phyloP scores from a whole-genome alignment of 2,797 vertebrate species.

The Sebastes reedi region DNA sequence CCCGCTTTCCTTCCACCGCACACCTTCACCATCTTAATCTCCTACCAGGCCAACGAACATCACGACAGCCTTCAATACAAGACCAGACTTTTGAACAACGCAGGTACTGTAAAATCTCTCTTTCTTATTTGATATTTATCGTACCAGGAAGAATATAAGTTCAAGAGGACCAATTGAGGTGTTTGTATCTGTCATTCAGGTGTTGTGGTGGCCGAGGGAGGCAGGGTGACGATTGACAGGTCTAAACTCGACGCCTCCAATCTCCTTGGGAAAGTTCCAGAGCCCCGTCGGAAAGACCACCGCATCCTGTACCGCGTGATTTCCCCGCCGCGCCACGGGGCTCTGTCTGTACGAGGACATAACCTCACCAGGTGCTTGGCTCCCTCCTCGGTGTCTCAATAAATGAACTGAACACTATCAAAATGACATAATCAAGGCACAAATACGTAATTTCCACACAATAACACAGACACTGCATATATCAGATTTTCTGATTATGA shows the following conservation, averaged over 20 bases:
- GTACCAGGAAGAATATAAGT: not conserved
- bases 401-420: not conserved
- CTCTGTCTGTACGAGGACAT: conserved; percentile 81
- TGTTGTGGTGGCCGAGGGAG: conserved; percentile 87
- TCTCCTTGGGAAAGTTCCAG: conserved; percentile 84
- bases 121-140: not conserved
- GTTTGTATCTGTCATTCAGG: conserved; percentile 73
- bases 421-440: not conserved
- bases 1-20: conserved; percentile 84
- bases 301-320: conserved; percentile 89
- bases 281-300: conserved; percentile 76
- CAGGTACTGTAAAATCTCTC: conserved; percentile 34
- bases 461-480: not conserved
- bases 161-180: not conserved
- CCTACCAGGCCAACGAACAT: conserved; percentile 80
- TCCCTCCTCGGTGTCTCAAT: not conserved
- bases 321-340: conserved; percentile 83
- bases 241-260: conserved; percentile 91
- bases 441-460: not conserved
- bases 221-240: conserved; percentile 84
- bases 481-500: not conserved
- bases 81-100: conserved; percentile 63
- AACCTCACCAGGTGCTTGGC: conserved; percentile 84
- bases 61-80: conserved; percentile 62
- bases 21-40: conserved; percentile 86